Evolutionary conservation across 2,113 vertebrate genomes (phyloP).

Genomic region (Phalacrocorax aristotelis): DNA sequence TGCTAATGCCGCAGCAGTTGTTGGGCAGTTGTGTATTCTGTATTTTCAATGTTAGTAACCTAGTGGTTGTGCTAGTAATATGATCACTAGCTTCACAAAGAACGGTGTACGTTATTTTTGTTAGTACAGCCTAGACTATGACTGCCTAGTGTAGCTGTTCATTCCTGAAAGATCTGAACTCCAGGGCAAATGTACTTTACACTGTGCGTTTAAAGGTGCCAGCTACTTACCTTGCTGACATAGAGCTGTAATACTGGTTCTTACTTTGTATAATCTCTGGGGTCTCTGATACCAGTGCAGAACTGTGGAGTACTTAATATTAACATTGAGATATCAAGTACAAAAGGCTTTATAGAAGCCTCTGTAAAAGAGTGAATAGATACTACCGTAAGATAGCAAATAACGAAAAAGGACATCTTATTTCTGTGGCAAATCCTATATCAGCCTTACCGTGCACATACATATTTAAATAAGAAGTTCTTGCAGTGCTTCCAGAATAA

Average conservation of each 20-base stretch:
- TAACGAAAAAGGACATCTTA: neutral
- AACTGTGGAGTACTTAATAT: neutral
- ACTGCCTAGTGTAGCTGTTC: neutral
- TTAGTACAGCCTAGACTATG: neutral
- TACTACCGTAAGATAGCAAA: neutral
- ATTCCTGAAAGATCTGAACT: neutral
- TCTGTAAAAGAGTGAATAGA: neutral
- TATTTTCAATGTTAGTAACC: neutral
- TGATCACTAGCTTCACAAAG: neutral
- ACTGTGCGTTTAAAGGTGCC: neutral
- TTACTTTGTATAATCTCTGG: neutral
- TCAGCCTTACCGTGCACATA: neutral
- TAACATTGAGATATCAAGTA: neutral
- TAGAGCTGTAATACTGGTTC: neutral
- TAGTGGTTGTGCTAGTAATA: neutral
- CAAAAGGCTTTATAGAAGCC: neutral
- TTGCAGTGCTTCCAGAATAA: neutral
- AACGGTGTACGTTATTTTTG: neutral
- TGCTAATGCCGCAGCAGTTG: neutral
- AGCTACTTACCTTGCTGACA: neutral
- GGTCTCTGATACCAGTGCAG: neutral
- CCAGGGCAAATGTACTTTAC: neutral
- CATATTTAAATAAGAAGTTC: neutral
- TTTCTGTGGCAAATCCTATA: neutral
- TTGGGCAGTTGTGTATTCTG: neutral